These are phyloP conservation scores for Sciaenops ocellatus DNA, from an alignment of 2,797 vertebrate species.

Conservation along the genomic window DNA sequence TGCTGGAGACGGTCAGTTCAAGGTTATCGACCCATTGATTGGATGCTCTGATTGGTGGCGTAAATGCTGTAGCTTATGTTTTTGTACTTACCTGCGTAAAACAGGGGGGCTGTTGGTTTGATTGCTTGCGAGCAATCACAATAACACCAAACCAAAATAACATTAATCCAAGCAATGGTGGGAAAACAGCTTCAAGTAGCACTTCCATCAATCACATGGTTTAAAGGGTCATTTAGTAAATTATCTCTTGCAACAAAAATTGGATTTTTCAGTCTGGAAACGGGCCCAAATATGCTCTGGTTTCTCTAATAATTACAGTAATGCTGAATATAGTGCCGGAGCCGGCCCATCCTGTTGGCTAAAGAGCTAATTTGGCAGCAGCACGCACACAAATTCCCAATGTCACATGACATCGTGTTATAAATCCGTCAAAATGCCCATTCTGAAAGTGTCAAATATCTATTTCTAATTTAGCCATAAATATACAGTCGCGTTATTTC, in stretches of 20 bases:
- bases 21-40: conserved; percentile 25
- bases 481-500: neutral
- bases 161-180: neutral
- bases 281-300: neutral
- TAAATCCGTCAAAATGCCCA: neutral
- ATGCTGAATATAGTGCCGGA: neutral
- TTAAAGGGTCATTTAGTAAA: conserved; percentile 13
- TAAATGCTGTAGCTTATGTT: neutral
- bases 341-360: neutral
- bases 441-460: conserved; percentile 3
- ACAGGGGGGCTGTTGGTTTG: neutral
- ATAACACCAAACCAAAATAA: conserved; percentile 6
- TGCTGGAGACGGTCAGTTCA: neutral
- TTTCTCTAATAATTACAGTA: conserved; percentile 12
- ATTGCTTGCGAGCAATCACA: conserved; percentile 33
- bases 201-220: conserved; percentile 16
- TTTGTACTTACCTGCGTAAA: conserved; percentile 1
- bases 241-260: neutral
- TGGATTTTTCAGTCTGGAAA: neutral
- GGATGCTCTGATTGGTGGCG: neutral
- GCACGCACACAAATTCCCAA: neutral
- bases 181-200: conserved; percentile 9
- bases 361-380: conserved; percentile 35
- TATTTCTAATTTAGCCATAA: neutral
- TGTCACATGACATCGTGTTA: neutral